Conservation (phyloP, 2,797 vertebrate species). For the Perodicticus potto region DNA sequence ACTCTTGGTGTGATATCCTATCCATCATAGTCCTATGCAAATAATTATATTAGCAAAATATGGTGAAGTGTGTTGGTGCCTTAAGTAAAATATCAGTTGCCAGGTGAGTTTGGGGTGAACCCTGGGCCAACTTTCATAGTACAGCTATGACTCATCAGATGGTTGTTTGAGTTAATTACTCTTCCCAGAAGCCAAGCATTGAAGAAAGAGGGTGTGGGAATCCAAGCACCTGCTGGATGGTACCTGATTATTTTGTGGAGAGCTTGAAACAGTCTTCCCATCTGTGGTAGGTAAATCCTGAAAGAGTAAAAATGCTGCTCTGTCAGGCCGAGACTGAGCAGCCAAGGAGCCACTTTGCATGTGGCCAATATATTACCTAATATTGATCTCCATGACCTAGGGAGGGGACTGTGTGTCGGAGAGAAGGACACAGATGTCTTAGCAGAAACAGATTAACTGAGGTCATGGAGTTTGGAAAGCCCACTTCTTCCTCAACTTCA, state of each 20-base stretch:
- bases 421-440: background rate
- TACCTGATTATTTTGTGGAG: background rate
- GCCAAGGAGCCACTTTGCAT: background rate
- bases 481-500: background rate
- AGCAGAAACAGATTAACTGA: fast-evolving
- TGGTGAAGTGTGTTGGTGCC: slow-evolving; percentile 39
- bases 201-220: background rate
- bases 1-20: slow-evolving; percentile 62
- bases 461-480: background rate
- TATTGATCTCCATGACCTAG: background rate
- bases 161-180: background rate
- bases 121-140: slow-evolving; percentile 37
- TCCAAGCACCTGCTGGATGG: background rate
- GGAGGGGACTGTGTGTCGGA: background rate
- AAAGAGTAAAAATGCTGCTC: background rate
- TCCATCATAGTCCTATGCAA: slow-evolving; percentile 66
- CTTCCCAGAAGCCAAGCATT: slow-evolving; percentile 2
- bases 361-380: too few relatives aligned
- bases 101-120: slow-evolving; percentile 66
- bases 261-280: background rate
- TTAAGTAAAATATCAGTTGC: slow-evolving; percentile 55
- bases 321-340: background rate
- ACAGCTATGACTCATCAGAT: slow-evolving; percentile 35
- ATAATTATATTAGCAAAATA: slow-evolving; percentile 55
- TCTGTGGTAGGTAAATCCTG: background rate